Conservation (phyloP, 2,113 vertebrate genomes). For the Turnix velox region DNA sequence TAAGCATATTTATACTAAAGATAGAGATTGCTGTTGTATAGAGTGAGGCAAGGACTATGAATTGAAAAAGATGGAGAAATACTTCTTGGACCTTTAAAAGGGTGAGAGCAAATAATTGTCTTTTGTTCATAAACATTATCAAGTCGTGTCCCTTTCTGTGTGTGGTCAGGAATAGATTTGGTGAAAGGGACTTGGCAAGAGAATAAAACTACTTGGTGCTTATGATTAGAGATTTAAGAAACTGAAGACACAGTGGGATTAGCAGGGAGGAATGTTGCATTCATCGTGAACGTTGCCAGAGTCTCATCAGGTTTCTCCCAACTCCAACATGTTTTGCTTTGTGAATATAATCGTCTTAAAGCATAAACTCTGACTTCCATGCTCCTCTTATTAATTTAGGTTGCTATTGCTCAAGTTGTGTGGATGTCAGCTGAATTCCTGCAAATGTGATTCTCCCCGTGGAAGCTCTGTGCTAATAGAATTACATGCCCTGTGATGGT, state of each 20-base stretch:
- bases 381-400: conserved; percentile 24
- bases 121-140: background rate
- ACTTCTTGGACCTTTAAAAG: background rate
- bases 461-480: conserved; percentile 27
- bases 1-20: background rate
- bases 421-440: conserved; percentile 2
- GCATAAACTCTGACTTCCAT: conserved; percentile 25
- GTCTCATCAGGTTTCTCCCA: background rate
- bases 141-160: background rate
- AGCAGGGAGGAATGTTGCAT: background rate
- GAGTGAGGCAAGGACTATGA: background rate
- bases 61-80: background rate
- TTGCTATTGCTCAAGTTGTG: background rate
- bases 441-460: background rate
- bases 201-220: background rate
- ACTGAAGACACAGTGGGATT: background rate
- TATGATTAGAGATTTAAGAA: conserved; percentile 3
- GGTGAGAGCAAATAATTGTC: background rate
- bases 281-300: background rate
- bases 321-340: conserved; percentile 1
- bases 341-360: conserved; percentile 27
- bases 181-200: background rate
- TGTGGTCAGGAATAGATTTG: background rate
- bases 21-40: background rate
- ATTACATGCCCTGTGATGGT: background rate